phyloP scores from a whole-genome alignment of 2,888 invertebrate genomes.

The Neria commutata region DNA sequence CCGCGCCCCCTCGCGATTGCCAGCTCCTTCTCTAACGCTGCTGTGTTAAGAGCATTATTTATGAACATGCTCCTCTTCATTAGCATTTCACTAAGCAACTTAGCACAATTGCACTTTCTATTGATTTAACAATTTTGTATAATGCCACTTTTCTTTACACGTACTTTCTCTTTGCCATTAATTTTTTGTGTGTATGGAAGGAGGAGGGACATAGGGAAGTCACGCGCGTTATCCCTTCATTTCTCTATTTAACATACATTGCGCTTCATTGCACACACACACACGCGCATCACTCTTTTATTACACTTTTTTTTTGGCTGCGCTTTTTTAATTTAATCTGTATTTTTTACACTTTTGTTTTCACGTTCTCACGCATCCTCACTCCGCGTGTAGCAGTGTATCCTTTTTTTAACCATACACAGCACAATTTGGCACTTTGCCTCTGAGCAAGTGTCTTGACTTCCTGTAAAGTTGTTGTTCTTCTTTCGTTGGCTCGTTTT shows the following conservation, averaged over 20 bases:
- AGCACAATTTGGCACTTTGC: not conserved
- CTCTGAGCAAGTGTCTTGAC: not conserved
- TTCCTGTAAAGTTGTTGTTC: not conserved
- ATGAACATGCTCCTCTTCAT: not conserved
- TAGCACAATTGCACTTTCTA: slow-evolving; percentile 18
- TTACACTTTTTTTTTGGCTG: not conserved
- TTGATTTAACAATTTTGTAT: slow-evolving; percentile 28
- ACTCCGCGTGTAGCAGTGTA: not conserved
- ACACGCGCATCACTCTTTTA: too few relatives aligned
- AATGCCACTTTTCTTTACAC: not conserved
- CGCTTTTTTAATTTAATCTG: not conserved
- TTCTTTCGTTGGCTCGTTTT: slow-evolving; percentile 1
- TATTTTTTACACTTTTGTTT: slow-evolving; percentile 1
- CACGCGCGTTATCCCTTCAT: not conserved
- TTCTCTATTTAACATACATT: not conserved
- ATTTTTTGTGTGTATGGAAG: too few relatives aligned
- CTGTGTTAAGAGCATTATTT: too few relatives aligned
- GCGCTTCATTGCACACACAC: not conserved
- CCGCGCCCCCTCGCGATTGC: too few relatives aligned
- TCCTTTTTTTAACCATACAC: not conserved
- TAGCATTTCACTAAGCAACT: slow-evolving; percentile 14
- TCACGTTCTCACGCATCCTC: not conserved
- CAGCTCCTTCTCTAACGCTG: too few relatives aligned
- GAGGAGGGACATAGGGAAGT: too few relatives aligned
- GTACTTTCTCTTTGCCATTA: not conserved